phyloP scores from a whole-genome alignment of 1,140 invertebrate species.

The Paraescarpia echinospica region DNA sequence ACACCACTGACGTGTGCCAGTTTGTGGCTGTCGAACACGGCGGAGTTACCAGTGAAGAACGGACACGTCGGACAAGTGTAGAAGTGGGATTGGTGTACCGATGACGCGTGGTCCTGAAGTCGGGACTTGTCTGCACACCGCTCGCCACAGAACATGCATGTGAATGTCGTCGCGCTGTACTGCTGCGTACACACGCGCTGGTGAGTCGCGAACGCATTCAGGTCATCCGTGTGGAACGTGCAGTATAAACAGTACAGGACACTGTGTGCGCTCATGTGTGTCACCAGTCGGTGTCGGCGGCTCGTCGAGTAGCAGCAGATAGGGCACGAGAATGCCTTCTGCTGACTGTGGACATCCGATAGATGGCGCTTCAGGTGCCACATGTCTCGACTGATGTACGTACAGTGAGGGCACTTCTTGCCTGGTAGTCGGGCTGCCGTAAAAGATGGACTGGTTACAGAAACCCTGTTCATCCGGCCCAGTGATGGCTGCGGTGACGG shows the following conservation, averaged over 20 bases:
- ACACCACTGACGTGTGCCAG: neutral
- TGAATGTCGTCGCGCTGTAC: neutral
- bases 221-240: conserved; percentile 20
- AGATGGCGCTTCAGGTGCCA: conserved; percentile 30
- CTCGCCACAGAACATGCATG: conserved; percentile 13
- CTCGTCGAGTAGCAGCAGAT: conserved; percentile 25
- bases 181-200: conserved; percentile 13
- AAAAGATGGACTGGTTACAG: neutral
- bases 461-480: neutral
- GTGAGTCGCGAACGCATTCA: conserved; percentile 19
- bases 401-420: conserved; percentile 24
- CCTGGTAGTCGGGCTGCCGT: neutral
- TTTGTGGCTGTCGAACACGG: neutral
- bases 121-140: neutral
- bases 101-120: conserved; percentile 16
- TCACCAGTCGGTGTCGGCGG: conserved; percentile 23
- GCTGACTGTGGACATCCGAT: conserved; percentile 22
- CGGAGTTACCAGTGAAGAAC: neutral
- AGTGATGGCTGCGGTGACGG: neutral
- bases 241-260: conserved; percentile 28
- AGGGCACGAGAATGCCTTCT: conserved; percentile 23
- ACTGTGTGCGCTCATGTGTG: conserved; percentile 26
- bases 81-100: conserved; percentile 8
- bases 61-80: conserved; percentile 2
- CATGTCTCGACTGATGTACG: conserved; percentile 25